These are phyloP conservation scores for Agrotis clavis DNA, from an alignment of 2,888 invertebrate species.

Conservation along the genomic window DNA sequence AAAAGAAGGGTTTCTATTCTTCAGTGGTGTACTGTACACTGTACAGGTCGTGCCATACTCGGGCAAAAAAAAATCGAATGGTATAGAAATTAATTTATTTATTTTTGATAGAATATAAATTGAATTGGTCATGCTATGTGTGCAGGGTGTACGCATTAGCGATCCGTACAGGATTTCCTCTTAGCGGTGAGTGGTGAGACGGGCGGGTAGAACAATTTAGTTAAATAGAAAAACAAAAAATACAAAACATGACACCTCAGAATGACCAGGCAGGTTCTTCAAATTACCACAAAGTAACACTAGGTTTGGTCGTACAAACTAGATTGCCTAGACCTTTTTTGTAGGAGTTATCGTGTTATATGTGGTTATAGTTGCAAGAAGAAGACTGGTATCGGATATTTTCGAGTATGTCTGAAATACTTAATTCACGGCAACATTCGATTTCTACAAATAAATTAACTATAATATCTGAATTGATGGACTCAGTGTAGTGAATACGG, in stretches of 20 bases:
- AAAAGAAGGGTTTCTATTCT: no score
- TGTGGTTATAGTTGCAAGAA: background rate
- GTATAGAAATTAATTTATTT: no score
- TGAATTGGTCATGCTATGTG: no score
- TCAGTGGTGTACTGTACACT: no score
- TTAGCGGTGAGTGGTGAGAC: no score
- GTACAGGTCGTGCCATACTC: no score
- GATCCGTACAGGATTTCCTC: no score
- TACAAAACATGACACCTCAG: background rate
- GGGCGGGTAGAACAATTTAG: background rate
- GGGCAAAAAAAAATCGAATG: no score
- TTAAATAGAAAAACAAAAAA: background rate
- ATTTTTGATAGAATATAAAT: no score
- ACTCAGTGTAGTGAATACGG: background rate
- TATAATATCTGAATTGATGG: background rate
- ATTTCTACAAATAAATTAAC: no score
- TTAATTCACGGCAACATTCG: background rate
- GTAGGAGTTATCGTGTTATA: background rate
- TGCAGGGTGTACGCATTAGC: no score
- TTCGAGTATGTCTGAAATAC: background rate
- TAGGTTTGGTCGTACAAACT: background rate
- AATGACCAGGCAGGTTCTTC: slow-evolving; percentile 7
- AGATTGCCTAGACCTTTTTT: slow-evolving; percentile 11
- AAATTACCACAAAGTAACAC: no score
- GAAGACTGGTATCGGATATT: background rate